phyloP scores from a whole-genome alignment of 1,140 invertebrate genomes.

The Panagrolaimus sp. region DNA sequence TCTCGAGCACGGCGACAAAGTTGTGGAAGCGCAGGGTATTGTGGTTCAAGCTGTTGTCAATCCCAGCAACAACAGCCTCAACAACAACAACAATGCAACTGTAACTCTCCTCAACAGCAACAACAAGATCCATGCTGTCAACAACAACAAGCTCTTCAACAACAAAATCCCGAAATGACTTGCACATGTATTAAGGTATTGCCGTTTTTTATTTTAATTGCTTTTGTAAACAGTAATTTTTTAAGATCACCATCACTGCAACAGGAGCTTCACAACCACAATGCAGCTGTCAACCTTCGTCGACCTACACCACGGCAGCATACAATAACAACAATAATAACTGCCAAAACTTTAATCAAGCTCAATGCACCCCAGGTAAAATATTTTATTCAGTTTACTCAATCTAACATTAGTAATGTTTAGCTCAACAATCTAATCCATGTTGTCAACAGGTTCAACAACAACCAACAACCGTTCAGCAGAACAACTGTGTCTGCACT shows the following conservation, averaged over 20 bases:
- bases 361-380: not conserved
- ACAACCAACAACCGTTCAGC: slow-evolving; percentile 11
- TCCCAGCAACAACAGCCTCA: not conserved
- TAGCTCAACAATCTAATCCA: not conserved
- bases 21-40: slow-evolving; percentile 11
- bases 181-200: not conserved
- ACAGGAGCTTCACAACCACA: slow-evolving; percentile 5
- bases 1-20: slow-evolving; percentile 7
- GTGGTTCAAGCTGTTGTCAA: slow-evolving; percentile 7
- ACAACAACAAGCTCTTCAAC: slow-evolving; percentile 8
- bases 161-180: slow-evolving; percentile 9
- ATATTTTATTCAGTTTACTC: too few relatives aligned
- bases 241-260: slow-evolving; percentile 12
- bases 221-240: too few relatives aligned
- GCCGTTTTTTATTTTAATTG: too few relatives aligned
- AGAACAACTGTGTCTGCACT: slow-evolving; percentile 16
- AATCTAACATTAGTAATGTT: too few relatives aligned
- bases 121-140: slow-evolving; percentile 12
- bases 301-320: slow-evolving; percentile 12
- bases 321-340: slow-evolving; percentile 13
- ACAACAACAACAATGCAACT: not conserved
- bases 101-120: slow-evolving; percentile 11
- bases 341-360: slow-evolving; percentile 14
- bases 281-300: slow-evolving; percentile 11
- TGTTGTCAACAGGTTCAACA: slow-evolving; percentile 5